Evolutionary conservation across 2,888 invertebrate species (phyloP).

Genomic region (Hofmannophila pseudospretella): DNA sequence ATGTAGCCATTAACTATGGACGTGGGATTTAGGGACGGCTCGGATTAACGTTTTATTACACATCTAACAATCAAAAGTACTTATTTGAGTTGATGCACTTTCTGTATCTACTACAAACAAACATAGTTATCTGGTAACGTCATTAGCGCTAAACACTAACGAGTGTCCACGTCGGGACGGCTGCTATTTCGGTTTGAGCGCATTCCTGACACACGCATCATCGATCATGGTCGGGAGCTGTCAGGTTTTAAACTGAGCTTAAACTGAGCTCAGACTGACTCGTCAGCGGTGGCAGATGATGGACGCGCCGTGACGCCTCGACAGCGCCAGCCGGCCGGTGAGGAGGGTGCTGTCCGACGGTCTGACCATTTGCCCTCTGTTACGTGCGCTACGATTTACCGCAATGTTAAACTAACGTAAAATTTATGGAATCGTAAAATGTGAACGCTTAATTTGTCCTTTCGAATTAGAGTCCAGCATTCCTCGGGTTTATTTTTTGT

Average conservation of each 20-base stretch:
- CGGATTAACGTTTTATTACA: not conserved
- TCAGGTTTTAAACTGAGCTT: conserved; percentile 62
- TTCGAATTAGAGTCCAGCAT: conserved; percentile 10
- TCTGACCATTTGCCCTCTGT: conserved; percentile 40
- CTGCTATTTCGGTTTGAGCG: conserved; percentile 54
- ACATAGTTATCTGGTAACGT: conserved; percentile 40
- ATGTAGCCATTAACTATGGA: conserved; percentile 41
- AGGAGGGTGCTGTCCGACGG: conserved; percentile 25
- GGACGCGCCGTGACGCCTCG: conserved; percentile 57
- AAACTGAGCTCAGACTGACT: conserved; percentile 48
- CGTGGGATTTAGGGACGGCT: conserved; percentile 32
- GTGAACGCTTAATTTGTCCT: conserved; percentile 18
- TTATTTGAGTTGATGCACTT: no score
- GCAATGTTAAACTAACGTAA: not conserved
- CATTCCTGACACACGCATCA: conserved; percentile 52
- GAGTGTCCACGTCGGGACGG: conserved; percentile 32
- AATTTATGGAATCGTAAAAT: not conserved
- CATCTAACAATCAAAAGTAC: no score
- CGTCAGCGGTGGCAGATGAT: conserved; percentile 62
- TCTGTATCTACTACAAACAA: conserved; percentile 13
- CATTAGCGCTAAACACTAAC: conserved; percentile 55
- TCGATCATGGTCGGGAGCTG: conserved; percentile 59
- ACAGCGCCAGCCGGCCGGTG: conserved; percentile 36
- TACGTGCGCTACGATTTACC: conserved; percentile 19
- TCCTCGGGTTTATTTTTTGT: conserved; percentile 19